Percentiles rank a stretch among this genome's conserved stretches.
Conservation (phyloP, 1,140 invertebrate species). For the Campodea augens region DNA sequence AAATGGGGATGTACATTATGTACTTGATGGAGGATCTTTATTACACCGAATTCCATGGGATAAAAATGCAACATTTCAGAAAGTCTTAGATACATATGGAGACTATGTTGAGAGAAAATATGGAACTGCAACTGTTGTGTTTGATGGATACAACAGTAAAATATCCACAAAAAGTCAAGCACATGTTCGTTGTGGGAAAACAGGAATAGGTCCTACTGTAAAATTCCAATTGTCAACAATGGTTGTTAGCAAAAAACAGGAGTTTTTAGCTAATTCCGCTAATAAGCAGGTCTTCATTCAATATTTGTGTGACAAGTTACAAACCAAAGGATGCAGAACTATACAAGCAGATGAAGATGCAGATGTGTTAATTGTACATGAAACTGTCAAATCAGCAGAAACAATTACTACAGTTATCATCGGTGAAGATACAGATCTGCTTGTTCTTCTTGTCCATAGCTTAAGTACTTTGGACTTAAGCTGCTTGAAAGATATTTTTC, state of each 20-base stretch:
- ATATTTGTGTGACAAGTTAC: not conserved
- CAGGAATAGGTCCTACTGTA: not conserved
- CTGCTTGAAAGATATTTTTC: too few species aligned
- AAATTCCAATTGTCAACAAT: not conserved
- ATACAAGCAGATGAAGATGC: not conserved
- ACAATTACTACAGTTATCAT: too few species aligned
- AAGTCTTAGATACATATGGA: not conserved
- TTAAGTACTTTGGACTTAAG: too few species aligned
- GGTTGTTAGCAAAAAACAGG: not conserved
- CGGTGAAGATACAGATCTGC: too few species aligned
- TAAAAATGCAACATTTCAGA: not conserved
- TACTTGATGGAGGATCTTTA: conserved; percentile 2
- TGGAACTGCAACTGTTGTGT: conserved; percentile 4
- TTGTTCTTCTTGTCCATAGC: too few species aligned
- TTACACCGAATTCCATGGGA: not conserved
- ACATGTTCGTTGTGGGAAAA: not conserved
- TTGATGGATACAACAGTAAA: not conserved
- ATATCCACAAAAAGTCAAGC: not conserved
- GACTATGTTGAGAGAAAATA: conserved; percentile 2
- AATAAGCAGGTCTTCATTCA: not conserved
- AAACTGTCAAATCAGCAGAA: too few species aligned
- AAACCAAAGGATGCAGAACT: not conserved
- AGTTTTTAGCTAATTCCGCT: not conserved
- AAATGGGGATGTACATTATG: not conserved
- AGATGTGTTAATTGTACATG: not conserved